A percentile compares a stretch with the other conserved stretches of the same genome.
Evolutionary conservation across 2,797 vertebrate genomes (phyloP).

Genomic region (Carduelis carduelis): DNA sequence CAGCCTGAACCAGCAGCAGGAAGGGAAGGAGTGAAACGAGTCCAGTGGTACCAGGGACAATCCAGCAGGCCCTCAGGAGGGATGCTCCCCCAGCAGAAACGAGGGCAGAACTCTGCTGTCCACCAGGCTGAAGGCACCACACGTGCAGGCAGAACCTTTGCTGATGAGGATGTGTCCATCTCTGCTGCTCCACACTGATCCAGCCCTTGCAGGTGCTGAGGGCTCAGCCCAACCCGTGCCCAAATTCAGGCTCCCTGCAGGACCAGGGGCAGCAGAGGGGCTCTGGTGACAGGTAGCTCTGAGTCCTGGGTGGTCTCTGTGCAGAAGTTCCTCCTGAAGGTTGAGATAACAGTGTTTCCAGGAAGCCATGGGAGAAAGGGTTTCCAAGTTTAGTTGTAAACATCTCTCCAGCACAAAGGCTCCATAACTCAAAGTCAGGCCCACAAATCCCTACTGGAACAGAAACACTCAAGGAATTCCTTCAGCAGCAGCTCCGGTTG

Average conservation of each 20-base stretch:
- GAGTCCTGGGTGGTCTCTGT: not conserved
- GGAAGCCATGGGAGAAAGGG: not conserved
- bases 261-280: not conserved
- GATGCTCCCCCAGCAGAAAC: not conserved
- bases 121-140: not conserved
- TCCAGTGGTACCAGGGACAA: not conserved
- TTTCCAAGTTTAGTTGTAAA: not conserved
- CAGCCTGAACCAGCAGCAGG: not conserved
- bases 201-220: not conserved
- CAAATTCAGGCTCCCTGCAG: not conserved
- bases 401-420: not conserved
- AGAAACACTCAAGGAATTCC: not conserved
- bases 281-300: not conserved
- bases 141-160: rapidly evolving
- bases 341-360: not conserved
- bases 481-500: not conserved
- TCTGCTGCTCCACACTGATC: not conserved
- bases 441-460: not conserved
- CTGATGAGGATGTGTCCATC: not conserved
- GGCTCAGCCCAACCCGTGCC: not conserved
- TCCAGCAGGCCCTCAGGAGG: not conserved
- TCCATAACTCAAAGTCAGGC: not conserved
- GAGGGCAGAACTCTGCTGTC: not conserved
- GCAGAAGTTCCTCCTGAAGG: not conserved
- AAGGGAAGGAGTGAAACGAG: not conserved